Evolutionary conservation across 2,797 vertebrate species (phyloP).

Genomic region (Rhinatrema bivittatum): DNA sequence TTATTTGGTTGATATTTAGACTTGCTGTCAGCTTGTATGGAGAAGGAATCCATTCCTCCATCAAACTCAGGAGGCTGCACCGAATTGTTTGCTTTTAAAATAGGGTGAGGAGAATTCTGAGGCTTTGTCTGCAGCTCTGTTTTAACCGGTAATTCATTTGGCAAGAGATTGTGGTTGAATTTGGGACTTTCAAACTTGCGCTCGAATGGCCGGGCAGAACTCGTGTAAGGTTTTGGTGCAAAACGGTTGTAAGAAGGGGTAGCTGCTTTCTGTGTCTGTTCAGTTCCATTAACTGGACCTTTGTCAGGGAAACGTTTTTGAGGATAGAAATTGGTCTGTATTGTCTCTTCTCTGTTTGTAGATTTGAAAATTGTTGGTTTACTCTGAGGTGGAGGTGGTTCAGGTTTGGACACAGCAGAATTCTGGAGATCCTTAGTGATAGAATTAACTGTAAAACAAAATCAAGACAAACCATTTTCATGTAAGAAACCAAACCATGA

Average conservation of each 20-base stretch:
- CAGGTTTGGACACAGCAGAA: conserved; percentile 70
- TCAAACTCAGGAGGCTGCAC: conserved; percentile 80
- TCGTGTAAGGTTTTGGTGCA: conserved; percentile 78
- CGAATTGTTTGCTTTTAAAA: conserved; percentile 70
- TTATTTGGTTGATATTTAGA: conserved; percentile 95
- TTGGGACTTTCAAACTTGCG: conserved; percentile 98
- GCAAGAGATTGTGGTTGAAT: conserved; percentile 96
- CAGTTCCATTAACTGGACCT: conserved; percentile 73
- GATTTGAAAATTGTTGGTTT: conserved; percentile 68
- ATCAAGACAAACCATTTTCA: not conserved
- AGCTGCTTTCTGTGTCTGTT: conserved; percentile 60
- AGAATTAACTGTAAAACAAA: conserved; percentile 64
- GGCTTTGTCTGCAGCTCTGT: conserved; percentile 56
- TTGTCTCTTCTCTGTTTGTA: conserved; percentile 69
- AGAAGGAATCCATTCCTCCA: conserved; percentile 83
- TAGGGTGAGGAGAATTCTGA: conserved; percentile 57
- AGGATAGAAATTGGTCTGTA: conserved; percentile 71
- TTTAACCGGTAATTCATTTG: conserved; percentile 74
- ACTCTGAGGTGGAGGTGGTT: conserved; percentile 59
- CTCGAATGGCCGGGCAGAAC: conserved; percentile 79
- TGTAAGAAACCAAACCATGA: no score
- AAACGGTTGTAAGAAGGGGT: conserved; percentile 75
- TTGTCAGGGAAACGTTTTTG: conserved; percentile 87
- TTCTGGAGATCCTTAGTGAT: conserved; percentile 63
- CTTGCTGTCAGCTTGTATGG: conserved; percentile 80